Percentiles rank a stretch among this genome's conserved stretches.
phyloP scores from a whole-genome alignment of 1,140 invertebrate genomes.

The Drosophila carrolli region DNA sequence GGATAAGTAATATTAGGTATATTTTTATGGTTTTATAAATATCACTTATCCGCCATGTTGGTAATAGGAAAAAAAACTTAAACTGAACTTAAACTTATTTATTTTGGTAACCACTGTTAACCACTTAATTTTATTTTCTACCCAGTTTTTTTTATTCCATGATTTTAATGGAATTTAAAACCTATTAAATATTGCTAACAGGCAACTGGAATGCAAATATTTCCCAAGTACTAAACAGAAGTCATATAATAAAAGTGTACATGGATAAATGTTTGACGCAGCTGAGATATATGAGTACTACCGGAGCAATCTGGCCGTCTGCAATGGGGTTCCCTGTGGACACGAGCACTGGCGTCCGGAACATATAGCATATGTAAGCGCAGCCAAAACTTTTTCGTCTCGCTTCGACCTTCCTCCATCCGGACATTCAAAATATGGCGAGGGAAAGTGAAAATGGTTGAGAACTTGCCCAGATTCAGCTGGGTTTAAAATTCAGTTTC shows the following conservation, averaged over 20 bases:
- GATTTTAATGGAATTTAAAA: too few species aligned
- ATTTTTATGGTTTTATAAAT: too few species aligned
- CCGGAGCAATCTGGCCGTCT: slow-evolving; percentile 16
- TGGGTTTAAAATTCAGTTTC: slow-evolving; percentile 47
- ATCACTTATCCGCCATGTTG: too few species aligned
- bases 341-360: slow-evolving; percentile 63
- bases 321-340: slow-evolving; percentile 22
- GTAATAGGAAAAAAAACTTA: too few species aligned
- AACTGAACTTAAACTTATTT: too few species aligned
- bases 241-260: background rate
- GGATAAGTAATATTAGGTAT: background rate
- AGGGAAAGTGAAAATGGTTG: slow-evolving; percentile 23
- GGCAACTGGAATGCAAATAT: too few species aligned
- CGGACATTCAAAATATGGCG: slow-evolving; percentile 19
- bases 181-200: too few species aligned
- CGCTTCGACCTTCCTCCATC: slow-evolving; percentile 26
- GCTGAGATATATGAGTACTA: background rate
- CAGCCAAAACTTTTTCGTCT: slow-evolving; percentile 54
- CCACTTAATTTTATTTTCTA: too few species aligned
- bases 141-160: too few species aligned
- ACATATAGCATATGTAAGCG: slow-evolving; percentile 67
- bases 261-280: background rate
- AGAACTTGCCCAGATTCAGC: slow-evolving; percentile 11
- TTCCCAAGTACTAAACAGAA: background rate
- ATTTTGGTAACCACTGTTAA: too few species aligned